Evolutionary conservation across 2,888 invertebrate species (phyloP).

Genomic region (Lasioglossum pauxillum): DNA sequence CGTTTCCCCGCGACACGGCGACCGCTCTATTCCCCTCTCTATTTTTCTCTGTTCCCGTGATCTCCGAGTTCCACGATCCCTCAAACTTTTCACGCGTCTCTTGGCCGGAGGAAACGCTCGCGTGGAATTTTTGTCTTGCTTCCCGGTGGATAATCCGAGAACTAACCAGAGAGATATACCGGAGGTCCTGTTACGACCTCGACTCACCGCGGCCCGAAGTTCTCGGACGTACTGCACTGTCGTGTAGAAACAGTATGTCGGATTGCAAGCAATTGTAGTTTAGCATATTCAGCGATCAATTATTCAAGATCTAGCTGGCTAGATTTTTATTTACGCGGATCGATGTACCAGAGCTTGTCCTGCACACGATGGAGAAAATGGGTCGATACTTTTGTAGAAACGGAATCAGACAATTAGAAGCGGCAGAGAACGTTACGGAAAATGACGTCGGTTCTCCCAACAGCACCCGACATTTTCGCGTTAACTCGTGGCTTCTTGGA

Average conservation of each 20-base stretch:
- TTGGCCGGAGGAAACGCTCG: not conserved
- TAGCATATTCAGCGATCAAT: not conserved
- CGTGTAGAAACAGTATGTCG: not conserved
- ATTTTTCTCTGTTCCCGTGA: not conserved
- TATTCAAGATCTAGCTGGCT: not conserved
- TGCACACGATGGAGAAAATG: not conserved
- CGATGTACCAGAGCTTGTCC: not conserved
- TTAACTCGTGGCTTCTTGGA: not conserved
- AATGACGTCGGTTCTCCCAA: not conserved
- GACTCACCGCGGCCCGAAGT: not conserved
- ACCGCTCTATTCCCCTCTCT: not conserved
- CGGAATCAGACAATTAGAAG: not conserved
- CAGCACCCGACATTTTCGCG: not conserved
- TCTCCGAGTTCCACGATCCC: not conserved
- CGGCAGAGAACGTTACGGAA: too few species aligned
- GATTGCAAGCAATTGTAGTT: not conserved
- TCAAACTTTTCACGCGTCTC: not conserved
- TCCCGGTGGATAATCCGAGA: not conserved
- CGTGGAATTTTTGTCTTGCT: not conserved
- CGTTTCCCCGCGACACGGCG: conserved; percentile 32
- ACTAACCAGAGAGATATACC: not conserved
- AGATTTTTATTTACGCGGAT: not conserved
- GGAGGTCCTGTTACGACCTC: not conserved
- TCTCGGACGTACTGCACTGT: too few species aligned
- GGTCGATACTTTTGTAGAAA: not conserved